These are phyloP conservation scores for Sycophila texana DNA, from an alignment of 2,888 invertebrate species.

Conservation along the genomic window DNA sequence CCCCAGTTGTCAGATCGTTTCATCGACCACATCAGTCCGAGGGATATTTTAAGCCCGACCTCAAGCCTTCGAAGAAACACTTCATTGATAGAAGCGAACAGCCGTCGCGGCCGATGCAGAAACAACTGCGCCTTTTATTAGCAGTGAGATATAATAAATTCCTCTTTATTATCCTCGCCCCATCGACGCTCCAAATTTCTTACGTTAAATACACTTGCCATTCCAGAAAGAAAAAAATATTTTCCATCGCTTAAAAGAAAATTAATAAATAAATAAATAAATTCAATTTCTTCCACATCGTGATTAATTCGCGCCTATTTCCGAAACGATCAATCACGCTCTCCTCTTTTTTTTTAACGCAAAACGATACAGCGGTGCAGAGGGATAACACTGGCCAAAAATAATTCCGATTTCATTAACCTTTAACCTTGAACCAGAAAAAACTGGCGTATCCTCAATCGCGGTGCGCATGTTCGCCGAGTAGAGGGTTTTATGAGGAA, in stretches of 20 bases:
- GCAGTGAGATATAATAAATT: too few relatives aligned
- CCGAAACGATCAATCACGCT: too few relatives aligned
- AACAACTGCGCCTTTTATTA: too few relatives aligned
- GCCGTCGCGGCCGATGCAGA: background rate
- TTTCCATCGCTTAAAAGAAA: too few relatives aligned
- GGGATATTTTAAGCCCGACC: slow-evolving; percentile 22
- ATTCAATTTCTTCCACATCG: slow-evolving; percentile 1
- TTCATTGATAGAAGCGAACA: slow-evolving; percentile 17
- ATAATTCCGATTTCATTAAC: slow-evolving; percentile 34
- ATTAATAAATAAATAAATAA: slow-evolving; percentile 1
- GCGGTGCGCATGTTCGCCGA: background rate
- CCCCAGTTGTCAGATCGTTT: background rate
- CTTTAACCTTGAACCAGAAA: slow-evolving; percentile 37
- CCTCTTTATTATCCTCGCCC: too few relatives aligned
- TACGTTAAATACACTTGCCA: too few relatives aligned
- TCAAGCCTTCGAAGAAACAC: slow-evolving; percentile 39
- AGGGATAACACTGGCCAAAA: background rate
- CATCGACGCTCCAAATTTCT: too few relatives aligned
- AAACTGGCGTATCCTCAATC: background rate
- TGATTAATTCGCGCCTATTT: too few relatives aligned
- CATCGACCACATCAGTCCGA: background rate
- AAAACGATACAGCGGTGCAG: too few relatives aligned
- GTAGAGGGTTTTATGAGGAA: background rate
- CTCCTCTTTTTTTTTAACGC: too few relatives aligned
- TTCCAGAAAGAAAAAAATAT: too few relatives aligned